Percentiles rank a stretch among this genome's conserved stretches.
phyloP scores from a whole-genome alignment of 2,888 invertebrate genomes.

The Saturnia japonica region DNA sequence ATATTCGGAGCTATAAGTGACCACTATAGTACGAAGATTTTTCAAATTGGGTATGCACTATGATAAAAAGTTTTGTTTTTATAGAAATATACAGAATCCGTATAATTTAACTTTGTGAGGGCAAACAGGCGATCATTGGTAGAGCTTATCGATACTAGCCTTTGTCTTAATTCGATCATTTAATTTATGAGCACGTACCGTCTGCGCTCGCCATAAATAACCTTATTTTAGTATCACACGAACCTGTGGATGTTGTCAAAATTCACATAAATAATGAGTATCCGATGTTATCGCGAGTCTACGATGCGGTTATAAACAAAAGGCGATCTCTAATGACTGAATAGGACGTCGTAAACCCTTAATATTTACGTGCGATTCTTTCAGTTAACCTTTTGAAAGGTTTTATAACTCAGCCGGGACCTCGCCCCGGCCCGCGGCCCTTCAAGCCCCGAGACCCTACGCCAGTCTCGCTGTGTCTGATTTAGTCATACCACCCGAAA shows the following conservation, averaged over 20 bases:
- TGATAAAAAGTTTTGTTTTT: not conserved
- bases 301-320: conserved; percentile 75
- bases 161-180: conserved; percentile 78
- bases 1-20: not conserved
- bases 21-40: not conserved
- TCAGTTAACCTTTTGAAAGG: conserved; percentile 73
- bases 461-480: conserved; percentile 71
- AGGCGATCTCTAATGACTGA: conserved; percentile 75
- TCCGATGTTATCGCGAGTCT: conserved; percentile 73
- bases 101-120: not conserved
- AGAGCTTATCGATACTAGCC: conserved; percentile 67
- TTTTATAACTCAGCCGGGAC: conserved; percentile 71
- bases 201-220: conserved; percentile 73
- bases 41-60: not conserved
- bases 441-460: conserved; percentile 68
- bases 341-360: conserved; percentile 77
- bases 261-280: conserved; percentile 79
- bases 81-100: not conserved
- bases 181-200: conserved; percentile 66
- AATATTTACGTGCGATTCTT: conserved; percentile 77
- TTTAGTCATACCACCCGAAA: conserved; percentile 79
- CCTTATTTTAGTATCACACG: conserved; percentile 65
- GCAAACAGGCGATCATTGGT: conserved; percentile 44
- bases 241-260: conserved; percentile 68
- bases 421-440: conserved; percentile 50